These are phyloP conservation scores for Calephelis nemesis DNA, from an alignment of 1,140 invertebrate genomes.

Conservation along the genomic window DNA sequence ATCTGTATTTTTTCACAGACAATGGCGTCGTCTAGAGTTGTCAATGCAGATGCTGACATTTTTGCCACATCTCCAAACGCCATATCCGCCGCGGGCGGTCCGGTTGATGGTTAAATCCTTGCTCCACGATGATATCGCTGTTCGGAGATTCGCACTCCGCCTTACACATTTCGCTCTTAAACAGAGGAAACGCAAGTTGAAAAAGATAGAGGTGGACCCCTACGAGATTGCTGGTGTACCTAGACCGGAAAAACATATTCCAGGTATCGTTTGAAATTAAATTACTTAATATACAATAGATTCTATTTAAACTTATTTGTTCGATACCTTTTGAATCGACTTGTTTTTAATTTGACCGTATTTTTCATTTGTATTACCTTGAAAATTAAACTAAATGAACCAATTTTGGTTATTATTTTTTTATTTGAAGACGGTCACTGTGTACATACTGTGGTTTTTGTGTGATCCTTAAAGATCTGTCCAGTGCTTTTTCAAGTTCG, in stretches of 20 bases:
- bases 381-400: no score
- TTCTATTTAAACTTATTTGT: no score
- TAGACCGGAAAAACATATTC: slow-evolving; percentile 45
- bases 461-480: no score
- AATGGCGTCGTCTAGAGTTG: slow-evolving; percentile 90
- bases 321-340: no score
- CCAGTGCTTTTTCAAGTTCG: no score
- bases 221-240: slow-evolving; percentile 57
- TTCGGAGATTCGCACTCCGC: slow-evolving; percentile 85
- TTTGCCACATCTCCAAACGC: slow-evolving; percentile 84
- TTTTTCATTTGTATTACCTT: no score
- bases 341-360: no score
- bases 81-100: slow-evolving; percentile 82
- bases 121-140: slow-evolving; percentile 87
- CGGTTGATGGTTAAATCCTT: slow-evolving; percentile 84
- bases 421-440: no score
- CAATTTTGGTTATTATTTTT: no score
- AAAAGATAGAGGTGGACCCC: slow-evolving; percentile 81
- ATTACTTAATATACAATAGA: no score
- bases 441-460: no score
- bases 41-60: slow-evolving; percentile 86
- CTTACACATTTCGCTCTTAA: slow-evolving; percentile 85
- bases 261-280: slow-evolving; percentile 41
- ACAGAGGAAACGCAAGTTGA: slow-evolving; percentile 87
- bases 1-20: slow-evolving; percentile 62